These are phyloP conservation scores for Odontamblyopus rebecca DNA, from an alignment of 2,797 vertebrate genomes.

Conservation along the genomic window DNA sequence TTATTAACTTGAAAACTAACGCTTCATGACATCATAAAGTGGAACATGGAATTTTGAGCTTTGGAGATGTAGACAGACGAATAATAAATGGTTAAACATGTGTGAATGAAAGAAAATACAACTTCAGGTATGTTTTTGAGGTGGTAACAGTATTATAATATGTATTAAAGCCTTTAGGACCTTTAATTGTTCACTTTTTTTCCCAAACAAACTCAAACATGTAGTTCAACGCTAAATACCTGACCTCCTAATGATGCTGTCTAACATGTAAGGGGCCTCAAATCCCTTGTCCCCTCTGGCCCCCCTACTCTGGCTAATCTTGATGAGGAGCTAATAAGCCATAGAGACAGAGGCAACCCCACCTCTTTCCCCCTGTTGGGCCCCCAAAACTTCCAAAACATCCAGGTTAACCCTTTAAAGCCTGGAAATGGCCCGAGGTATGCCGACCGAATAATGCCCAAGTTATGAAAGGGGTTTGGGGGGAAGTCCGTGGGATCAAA, in stretches of 20 bases:
- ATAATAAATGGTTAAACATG: too few species aligned
- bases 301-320: constrained; percentile 50
- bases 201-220: constrained; percentile 5
- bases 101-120: too few species aligned
- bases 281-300: constrained; percentile 35
- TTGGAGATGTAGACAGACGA: too few species aligned
- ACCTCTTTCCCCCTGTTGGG: constrained; percentile 30
- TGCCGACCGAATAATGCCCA: constrained; percentile 47
- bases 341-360: constrained; percentile 37
- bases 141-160: too few species aligned
- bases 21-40: too few species aligned
- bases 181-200: background rate
- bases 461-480: constrained; percentile 72
- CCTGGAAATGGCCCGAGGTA: constrained; percentile 41
- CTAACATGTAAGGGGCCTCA: constrained; percentile 36
- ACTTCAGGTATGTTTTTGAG: too few species aligned
- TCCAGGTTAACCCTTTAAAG: constrained; percentile 52
- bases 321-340: constrained; percentile 59
- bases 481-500: constrained; percentile 48
- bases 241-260: constrained; percentile 49
- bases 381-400: constrained; percentile 42
- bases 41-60: too few species aligned
- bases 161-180: too few species aligned
- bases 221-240: constrained; percentile 13
- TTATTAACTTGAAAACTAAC: too few species aligned